A percentile compares a stretch with the other conserved stretches of the same genome.
Evolutionary conservation across 2,797 vertebrate species (phyloP).

Genomic region (Takifugu ocellatus): DNA sequence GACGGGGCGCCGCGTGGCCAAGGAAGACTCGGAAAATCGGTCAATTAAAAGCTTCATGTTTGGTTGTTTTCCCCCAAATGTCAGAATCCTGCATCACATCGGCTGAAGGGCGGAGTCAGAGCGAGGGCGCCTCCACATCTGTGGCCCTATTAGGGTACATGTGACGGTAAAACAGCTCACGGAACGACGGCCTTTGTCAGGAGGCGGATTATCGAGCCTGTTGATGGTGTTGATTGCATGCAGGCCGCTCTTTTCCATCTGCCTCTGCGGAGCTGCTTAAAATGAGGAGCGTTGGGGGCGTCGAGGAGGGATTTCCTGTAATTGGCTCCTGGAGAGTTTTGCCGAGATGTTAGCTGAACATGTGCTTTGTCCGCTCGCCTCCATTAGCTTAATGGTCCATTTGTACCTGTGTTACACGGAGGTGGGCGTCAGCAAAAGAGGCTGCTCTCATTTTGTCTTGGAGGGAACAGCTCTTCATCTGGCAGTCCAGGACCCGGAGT

Average conservation of each 20-base stretch:
- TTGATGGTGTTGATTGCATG: conserved; percentile 21
- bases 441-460: conserved; percentile 10
- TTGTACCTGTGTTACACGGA: conserved; percentile 56
- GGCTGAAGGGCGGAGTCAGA: background rate
- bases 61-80: background rate
- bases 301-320: conserved; percentile 41
- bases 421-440: conserved; percentile 33
- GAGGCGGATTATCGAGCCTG: conserved; percentile 14
- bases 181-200: conserved; percentile 7
- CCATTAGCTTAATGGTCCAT: conserved; percentile 57
- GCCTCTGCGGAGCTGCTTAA: conserved; percentile 19
- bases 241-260: conserved; percentile 7
- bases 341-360: conserved; percentile 49
- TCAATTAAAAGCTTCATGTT: conserved; percentile 1
- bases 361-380: conserved; percentile 52
- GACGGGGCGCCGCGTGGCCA: conserved; percentile 9
- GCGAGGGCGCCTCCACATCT: no score
- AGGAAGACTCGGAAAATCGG: conserved; percentile 13
- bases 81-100: conserved; percentile 7
- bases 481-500: no score
- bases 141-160: background rate
- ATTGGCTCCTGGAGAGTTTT: conserved; percentile 58
- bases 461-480: no score
- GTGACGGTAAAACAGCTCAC: background rate
- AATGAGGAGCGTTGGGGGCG: conserved; percentile 13